Percentiles rank a stretch among this genome's conserved stretches.
Conservation (phyloP, 92 coral and sea anemone species). For the Epizoanthus ramosus region DNA sequence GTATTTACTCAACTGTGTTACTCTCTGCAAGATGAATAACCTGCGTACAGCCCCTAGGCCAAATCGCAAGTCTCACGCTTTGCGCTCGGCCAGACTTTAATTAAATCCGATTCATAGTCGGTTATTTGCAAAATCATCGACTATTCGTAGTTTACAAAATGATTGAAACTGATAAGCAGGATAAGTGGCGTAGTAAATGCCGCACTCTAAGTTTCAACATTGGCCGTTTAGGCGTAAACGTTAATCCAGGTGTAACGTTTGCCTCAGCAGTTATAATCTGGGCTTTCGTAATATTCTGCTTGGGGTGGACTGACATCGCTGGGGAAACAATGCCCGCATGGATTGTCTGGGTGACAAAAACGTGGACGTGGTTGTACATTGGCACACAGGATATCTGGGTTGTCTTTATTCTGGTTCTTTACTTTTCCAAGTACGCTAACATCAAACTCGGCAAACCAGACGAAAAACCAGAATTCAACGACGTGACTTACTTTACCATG, state of each 20-base stretch:
- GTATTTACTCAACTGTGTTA: too few relatives aligned
- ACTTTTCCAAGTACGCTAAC: not conserved
- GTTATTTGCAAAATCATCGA: too few relatives aligned
- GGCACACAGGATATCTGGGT: slow-evolving; percentile 23
- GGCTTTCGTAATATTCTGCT: slow-evolving; percentile 42
- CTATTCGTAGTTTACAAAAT: not conserved
- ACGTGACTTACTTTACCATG: slow-evolving; percentile 37
- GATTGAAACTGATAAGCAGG: not conserved
- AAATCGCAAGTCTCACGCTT: too few relatives aligned
- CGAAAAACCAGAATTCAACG: slow-evolving; percentile 37
- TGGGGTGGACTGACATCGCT: slow-evolving; percentile 28
- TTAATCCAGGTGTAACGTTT: slow-evolving; percentile 34
- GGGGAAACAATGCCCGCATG: slow-evolving; percentile 17
- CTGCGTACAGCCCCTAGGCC: too few relatives aligned
- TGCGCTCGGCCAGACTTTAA: too few relatives aligned
- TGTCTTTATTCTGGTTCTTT: slow-evolving; percentile 19
- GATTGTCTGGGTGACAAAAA: slow-evolving; percentile 34
- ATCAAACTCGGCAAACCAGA: slow-evolving; percentile 4
- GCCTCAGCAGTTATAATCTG: slow-evolving; percentile 32
- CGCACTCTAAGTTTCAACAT: slow-evolving; percentile 30
- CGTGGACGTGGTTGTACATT: slow-evolving; percentile 2
- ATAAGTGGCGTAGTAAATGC: slow-evolving; percentile 12
- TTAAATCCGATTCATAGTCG: too few relatives aligned
- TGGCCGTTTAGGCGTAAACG: slow-evolving; percentile 25
- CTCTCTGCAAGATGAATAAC: too few relatives aligned